phyloP scores from a whole-genome alignment of 2,113 vertebrate genomes.

The Nettapus auritus region DNA sequence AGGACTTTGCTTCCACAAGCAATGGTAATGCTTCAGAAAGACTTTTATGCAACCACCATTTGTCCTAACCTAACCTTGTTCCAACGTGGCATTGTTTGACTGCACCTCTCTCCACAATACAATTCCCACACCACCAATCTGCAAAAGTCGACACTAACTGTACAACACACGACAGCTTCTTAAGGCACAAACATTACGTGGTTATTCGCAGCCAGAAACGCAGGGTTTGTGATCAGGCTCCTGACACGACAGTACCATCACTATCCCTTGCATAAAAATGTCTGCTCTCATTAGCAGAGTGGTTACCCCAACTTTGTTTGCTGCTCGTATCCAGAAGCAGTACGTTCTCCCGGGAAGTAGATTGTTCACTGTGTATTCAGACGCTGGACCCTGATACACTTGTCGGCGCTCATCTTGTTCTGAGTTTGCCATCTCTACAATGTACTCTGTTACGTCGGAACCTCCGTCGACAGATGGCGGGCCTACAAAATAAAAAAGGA shows the following conservation, averaged over 20 bases:
- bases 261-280: no score
- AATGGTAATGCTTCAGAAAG: background rate
- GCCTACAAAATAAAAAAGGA: constrained; percentile 41
- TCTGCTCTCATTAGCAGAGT: fast-evolving
- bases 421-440: constrained; percentile 69
- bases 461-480: constrained; percentile 71
- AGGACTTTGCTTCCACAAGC: background rate
- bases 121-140: background rate
- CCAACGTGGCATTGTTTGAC: background rate
- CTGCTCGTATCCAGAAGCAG: constrained; percentile 77
- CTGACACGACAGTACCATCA: fast-evolving
- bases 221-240: background rate
- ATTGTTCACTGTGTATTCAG: constrained; percentile 58
- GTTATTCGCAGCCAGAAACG: background rate
- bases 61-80: background rate
- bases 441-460: constrained; percentile 59
- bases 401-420: constrained; percentile 52
- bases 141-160: background rate
- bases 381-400: constrained; percentile 68
- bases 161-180: background rate
- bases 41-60: background rate
- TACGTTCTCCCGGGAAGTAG: constrained; percentile 76
- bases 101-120: background rate
- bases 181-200: background rate
- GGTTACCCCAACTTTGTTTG: constrained; percentile 74